Conservation (phyloP, 1,140 invertebrate genomes). For the Ganaspis sp. region DNA sequence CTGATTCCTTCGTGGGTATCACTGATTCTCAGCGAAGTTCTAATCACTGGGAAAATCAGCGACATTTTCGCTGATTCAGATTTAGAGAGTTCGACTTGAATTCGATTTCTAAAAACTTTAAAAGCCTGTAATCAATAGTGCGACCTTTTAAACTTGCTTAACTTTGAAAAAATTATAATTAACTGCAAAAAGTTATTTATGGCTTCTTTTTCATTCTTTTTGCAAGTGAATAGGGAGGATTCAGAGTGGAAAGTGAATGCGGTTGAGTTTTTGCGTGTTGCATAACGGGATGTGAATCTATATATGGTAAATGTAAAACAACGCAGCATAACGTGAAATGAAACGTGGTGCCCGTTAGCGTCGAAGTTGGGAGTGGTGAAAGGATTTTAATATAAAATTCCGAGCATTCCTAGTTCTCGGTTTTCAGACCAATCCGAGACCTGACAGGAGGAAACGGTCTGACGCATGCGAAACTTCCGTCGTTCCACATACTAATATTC, state of each 20-base stretch:
- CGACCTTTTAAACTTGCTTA: too few relatives aligned
- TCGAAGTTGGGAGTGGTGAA: slow-evolving; percentile 38
- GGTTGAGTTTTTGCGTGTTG: background rate
- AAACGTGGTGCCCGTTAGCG: slow-evolving; percentile 26
- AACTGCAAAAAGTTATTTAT: too few relatives aligned
- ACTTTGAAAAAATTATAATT: too few relatives aligned
- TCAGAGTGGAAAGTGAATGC: background rate
- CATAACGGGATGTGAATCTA: background rate
- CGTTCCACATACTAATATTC: slow-evolving; percentile 41
- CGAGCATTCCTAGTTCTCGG: slow-evolving; percentile 47
- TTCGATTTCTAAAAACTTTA: too few relatives aligned
- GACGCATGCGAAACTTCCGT: slow-evolving; percentile 40
- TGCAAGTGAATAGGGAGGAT: background rate
- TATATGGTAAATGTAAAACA: slow-evolving; percentile 14
- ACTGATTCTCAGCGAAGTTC: too few relatives aligned
- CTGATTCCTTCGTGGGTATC: too few relatives aligned
- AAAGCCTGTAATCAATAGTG: too few relatives aligned
- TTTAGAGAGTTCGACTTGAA: too few relatives aligned
- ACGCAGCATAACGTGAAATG: slow-evolving; percentile 36
- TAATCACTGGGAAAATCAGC: too few relatives aligned
- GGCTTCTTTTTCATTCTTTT: background rate
- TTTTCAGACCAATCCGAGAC: slow-evolving; percentile 20
- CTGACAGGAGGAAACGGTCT: slow-evolving; percentile 33
- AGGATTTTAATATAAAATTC: slow-evolving; percentile 66
- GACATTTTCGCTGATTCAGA: too few relatives aligned